These are phyloP conservation scores for Acanthaster planci DNA, from an alignment of 35 echinoderm and acorn worm genomes.

Conservation along the genomic window DNA sequence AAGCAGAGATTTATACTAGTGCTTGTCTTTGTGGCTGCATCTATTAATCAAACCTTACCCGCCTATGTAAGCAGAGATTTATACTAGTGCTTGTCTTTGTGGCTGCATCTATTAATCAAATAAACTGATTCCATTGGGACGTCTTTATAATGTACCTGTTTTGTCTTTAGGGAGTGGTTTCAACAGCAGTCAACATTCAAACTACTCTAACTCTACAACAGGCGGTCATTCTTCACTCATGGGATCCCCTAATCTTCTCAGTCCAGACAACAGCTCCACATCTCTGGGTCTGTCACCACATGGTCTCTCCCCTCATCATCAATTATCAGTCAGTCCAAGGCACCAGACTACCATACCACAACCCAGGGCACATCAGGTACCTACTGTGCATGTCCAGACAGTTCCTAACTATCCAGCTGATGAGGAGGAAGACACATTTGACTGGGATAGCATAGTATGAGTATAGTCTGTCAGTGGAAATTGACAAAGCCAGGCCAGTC, in stretches of 20 bases:
- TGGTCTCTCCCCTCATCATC: constrained; percentile 4
- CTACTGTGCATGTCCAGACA: constrained; percentile 19
- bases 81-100: no score
- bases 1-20: no score
- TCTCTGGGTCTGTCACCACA: constrained; percentile 65
- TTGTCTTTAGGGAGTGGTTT: constrained; percentile 48
- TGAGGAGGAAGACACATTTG: constrained; percentile 73
- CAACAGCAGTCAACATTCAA: constrained; percentile 74
- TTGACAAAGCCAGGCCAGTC: no score
- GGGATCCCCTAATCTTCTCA: constrained; percentile 69
- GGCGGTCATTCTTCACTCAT: constrained; percentile 26
- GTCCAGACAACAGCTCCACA: constrained; percentile 68
- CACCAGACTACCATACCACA: constrained; percentile 44
- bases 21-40: no score
- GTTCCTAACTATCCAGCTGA: constrained; percentile 46
- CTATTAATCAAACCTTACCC: no score
- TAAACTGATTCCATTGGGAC: no score
- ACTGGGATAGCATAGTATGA: constrained; percentile 80
- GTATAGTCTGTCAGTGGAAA: neutral
- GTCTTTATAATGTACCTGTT: no score
- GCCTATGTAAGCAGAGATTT: no score
- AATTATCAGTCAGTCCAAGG: constrained; percentile 60
- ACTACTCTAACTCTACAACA: constrained; percentile 70
- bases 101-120: no score
- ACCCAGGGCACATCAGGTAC: constrained; percentile 35